These are phyloP conservation scores for Holacanthus passer DNA, from an alignment of 2,113 vertebrate genomes.

Conservation along the genomic window DNA sequence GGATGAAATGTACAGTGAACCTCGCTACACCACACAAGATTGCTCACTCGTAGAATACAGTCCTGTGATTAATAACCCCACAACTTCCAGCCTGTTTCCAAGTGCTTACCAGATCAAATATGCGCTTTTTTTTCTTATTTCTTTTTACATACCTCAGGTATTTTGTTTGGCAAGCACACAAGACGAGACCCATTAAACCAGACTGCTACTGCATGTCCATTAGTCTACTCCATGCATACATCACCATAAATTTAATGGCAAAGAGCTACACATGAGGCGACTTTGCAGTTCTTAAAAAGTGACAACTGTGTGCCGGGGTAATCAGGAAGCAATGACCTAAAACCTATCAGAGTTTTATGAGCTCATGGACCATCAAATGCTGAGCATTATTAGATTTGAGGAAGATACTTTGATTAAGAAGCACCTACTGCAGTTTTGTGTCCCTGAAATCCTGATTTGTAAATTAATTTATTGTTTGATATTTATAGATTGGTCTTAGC, in stretches of 20 bases:
- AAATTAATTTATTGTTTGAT: background rate
- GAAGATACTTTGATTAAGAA: constrained; percentile 8
- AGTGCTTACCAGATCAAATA: constrained; percentile 67
- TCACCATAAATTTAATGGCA: constrained; percentile 71
- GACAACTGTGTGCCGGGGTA: constrained; percentile 16
- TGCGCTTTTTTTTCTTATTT: constrained; percentile 10
- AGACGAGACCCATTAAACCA: constrained; percentile 40
- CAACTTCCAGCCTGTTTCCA: constrained; percentile 49
- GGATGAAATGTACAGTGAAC: constrained; percentile 58
- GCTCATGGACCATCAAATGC: constrained; percentile 28
- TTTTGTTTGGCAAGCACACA: constrained; percentile 56
- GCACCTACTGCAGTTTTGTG: background rate
- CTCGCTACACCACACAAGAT: constrained; percentile 46
- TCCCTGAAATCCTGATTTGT: background rate
- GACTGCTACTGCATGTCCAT: constrained; percentile 39
- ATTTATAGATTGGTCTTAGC: background rate
- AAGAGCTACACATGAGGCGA: constrained; percentile 41
- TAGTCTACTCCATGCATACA: constrained; percentile 47
- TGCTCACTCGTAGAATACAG: constrained; percentile 59
- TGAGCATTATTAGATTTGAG: constrained; percentile 22
- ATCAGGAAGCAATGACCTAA: constrained; percentile 54
- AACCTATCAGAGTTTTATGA: constrained; percentile 34
- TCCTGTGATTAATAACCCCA: constrained; percentile 74
- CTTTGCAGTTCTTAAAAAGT: constrained; percentile 57
- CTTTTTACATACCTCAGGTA: constrained; percentile 30